Percentiles rank a stretch among this genome's conserved stretches.
phyloP scores from a whole-genome alignment of 1,140 invertebrate species.

The Hirudo medicinalis region DNA sequence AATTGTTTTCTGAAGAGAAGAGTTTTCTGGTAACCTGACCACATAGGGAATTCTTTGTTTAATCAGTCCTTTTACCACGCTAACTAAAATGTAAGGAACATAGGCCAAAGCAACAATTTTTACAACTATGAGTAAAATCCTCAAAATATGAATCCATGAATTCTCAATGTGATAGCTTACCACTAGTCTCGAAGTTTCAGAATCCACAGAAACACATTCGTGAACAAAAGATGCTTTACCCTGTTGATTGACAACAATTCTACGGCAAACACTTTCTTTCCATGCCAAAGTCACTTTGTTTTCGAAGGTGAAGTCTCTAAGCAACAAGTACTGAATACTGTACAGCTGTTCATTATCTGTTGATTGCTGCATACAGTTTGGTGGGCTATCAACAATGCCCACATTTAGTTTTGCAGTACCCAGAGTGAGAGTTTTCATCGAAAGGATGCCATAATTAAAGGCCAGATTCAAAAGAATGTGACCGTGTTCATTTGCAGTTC shows the following conservation, averaged over 20 bases:
- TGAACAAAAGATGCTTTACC: constrained; percentile 32
- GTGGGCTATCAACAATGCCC: constrained; percentile 28
- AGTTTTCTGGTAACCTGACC: constrained; percentile 24
- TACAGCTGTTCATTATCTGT: constrained; percentile 26
- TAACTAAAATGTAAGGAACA: neutral
- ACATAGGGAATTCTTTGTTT: constrained; percentile 10
- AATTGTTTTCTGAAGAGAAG: constrained; percentile 17
- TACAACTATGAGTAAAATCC: neutral
- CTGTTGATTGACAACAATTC: constrained; percentile 27
- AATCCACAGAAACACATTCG: constrained; percentile 29
- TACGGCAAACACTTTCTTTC: constrained; percentile 31
- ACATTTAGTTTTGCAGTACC: constrained; percentile 24
- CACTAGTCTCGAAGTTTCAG: neutral
- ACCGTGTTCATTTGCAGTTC: constrained; percentile 33
- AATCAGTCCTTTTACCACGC: constrained; percentile 8
- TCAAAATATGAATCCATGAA: neutral
- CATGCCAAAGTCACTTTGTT: constrained; percentile 18
- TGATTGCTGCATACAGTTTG: constrained; percentile 31
- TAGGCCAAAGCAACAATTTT: neutral
- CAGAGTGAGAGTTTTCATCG: constrained; percentile 30
- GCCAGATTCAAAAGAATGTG: constrained; percentile 35
- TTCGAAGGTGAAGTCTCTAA: constrained; percentile 27
- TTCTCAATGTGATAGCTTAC: neutral
- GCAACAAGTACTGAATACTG: constrained; percentile 27
- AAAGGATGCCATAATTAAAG: constrained; percentile 37